Conservation (phyloP, 2,888 invertebrate genomes). For the Cinara cedri region DNA sequence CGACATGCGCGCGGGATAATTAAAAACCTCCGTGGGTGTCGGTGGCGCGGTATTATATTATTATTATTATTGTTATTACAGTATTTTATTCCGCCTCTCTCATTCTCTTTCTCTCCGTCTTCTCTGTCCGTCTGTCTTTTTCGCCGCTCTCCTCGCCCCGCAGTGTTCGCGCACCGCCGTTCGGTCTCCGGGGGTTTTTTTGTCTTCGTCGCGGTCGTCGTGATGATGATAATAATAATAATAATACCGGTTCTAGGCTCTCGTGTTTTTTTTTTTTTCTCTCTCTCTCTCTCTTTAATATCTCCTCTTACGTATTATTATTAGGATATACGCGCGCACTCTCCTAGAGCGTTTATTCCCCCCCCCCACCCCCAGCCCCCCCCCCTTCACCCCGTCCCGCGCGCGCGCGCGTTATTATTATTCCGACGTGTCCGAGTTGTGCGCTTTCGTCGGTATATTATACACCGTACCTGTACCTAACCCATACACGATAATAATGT, state of each 20-base stretch:
- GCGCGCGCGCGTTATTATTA: slow-evolving; percentile 32
- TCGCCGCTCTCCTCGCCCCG: no score
- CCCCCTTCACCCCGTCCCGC: no score
- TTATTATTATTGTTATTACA: no score
- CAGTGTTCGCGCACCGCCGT: no score
- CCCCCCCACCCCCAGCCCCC: no score
- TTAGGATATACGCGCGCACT: background rate
- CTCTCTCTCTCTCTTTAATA: no score
- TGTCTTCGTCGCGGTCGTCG: background rate
- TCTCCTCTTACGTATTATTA: background rate
- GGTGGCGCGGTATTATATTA: slow-evolving; percentile 35
- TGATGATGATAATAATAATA: slow-evolving; percentile 43
- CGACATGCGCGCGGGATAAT: slow-evolving; percentile 45
- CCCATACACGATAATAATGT: no score
- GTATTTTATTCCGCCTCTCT: no score
- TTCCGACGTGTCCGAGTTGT: slow-evolving; percentile 49
- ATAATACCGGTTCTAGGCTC: slow-evolving; percentile 56
- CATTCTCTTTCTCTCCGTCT: background rate
- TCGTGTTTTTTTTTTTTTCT: slow-evolving; percentile 48
- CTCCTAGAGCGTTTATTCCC: slow-evolving; percentile 54
- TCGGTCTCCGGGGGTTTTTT: no score
- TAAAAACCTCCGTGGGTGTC: slow-evolving; percentile 57
- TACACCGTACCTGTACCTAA: no score
- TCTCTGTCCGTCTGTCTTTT: no score
- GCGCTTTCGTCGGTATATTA: slow-evolving; percentile 14